These are phyloP conservation scores for Drosophila triauraria DNA, from an alignment of 1,140 invertebrate species.

Conservation along the genomic window DNA sequence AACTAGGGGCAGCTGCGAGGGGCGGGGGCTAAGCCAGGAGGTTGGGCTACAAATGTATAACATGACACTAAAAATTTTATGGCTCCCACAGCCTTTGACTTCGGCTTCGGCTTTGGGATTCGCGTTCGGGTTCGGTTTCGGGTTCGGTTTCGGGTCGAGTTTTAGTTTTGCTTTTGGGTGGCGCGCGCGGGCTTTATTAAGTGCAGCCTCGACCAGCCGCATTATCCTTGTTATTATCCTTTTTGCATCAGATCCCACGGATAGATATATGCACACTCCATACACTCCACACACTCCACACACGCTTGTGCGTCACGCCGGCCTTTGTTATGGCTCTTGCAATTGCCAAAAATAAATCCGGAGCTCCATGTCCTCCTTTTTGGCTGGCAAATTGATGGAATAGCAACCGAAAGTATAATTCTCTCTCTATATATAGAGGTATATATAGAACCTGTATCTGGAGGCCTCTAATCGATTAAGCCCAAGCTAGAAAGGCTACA, in stretches of 20 bases:
- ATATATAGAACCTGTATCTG: not conserved
- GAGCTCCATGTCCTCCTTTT: slow-evolving; percentile 3
- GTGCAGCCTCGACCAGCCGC: slow-evolving; percentile 20
- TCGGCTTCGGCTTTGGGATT: slow-evolving; percentile 26
- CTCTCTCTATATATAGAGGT: too few species aligned
- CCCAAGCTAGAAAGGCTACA: not conserved
- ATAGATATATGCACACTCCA: slow-evolving; percentile 1
- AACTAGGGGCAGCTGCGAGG: not conserved
- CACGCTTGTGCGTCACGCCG: slow-evolving; percentile 34
- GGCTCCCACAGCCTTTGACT: slow-evolving; percentile 44
- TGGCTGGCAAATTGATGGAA: slow-evolving; percentile 46
- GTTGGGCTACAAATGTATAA: slow-evolving; percentile 67
- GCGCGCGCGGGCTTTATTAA: slow-evolving; percentile 27
- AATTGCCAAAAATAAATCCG: slow-evolving; percentile 27
- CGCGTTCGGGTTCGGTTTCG: slow-evolving; percentile 6
- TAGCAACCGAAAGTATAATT: slow-evolving; percentile 26
- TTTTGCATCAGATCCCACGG: slow-evolving; percentile 13
- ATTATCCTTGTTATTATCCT: slow-evolving; percentile 21
- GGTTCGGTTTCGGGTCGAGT: not conserved
- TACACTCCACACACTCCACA: not conserved
- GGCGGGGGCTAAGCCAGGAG: not conserved
- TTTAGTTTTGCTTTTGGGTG: not conserved
- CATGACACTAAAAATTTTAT: slow-evolving; percentile 74
- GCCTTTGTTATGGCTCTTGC: slow-evolving; percentile 5
- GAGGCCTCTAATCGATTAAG: slow-evolving; percentile 6